These are phyloP conservation scores for Neostethus bicornis DNA, from an alignment of 2,797 vertebrate genomes.

Conservation along the genomic window DNA sequence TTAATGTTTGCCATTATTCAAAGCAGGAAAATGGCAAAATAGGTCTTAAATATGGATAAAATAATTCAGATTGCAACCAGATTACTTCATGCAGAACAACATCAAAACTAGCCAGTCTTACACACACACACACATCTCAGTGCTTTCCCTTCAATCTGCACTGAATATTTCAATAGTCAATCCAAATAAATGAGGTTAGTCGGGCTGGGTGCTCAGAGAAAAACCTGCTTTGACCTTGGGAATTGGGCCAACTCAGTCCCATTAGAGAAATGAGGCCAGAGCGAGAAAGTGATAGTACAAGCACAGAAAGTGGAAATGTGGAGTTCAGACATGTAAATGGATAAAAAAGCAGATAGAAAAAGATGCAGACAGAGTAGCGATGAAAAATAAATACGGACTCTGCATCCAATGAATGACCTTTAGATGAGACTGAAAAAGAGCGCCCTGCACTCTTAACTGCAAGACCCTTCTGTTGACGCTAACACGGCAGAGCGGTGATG, in stretches of 20 bases:
- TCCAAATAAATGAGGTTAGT: slow-evolving; percentile 54
- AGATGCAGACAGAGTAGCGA: slow-evolving; percentile 8
- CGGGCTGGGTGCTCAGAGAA: slow-evolving; percentile 35
- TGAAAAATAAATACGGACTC: slow-evolving; percentile 7
- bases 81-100: background rate
- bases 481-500: slow-evolving; percentile 45
- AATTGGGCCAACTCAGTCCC: slow-evolving; percentile 40
- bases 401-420: slow-evolving; percentile 48
- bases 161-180: slow-evolving; percentile 47
- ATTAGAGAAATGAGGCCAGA: slow-evolving; percentile 60
- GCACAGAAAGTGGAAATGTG: slow-evolving; percentile 23
- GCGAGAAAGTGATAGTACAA: slow-evolving; percentile 8
- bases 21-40: background rate
- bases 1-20: background rate
- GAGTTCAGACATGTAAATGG: slow-evolving; percentile 16
- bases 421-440: slow-evolving; percentile 38
- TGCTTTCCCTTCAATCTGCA: slow-evolving; percentile 16
- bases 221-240: slow-evolving; percentile 59
- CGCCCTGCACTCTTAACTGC: slow-evolving; percentile 61
- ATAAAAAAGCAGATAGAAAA: slow-evolving; percentile 12
- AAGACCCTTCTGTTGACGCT: slow-evolving; percentile 59
- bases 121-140: background rate
- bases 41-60: background rate
- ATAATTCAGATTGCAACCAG: background rate
- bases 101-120: background rate